Evolutionary conservation across 2,888 invertebrate genomes (phyloP).

Genomic region (Drosophila fungiperda): DNA sequence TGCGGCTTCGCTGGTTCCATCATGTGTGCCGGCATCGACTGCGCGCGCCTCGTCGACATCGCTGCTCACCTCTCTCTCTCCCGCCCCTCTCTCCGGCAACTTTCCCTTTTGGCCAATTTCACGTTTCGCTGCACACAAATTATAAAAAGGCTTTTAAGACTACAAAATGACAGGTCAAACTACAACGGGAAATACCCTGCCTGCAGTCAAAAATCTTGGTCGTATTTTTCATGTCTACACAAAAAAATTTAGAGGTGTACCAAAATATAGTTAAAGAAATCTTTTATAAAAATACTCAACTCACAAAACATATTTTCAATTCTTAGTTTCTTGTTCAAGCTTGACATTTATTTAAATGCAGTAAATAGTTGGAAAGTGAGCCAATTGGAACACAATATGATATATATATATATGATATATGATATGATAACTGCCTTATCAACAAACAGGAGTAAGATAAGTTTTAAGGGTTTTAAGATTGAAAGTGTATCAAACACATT

Average conservation of each 20-base stretch:
- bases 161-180: background rate
- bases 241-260: background rate
- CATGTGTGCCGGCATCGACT: constrained; percentile 83
- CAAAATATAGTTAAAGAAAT: background rate
- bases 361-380: accelerated
- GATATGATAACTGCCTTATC: background rate
- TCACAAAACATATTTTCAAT: background rate
- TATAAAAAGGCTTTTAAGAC: constrained; percentile 31
- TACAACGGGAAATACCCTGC: constrained; percentile 22
- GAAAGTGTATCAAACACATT: background rate
- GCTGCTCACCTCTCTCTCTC: constrained; percentile 25
- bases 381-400: background rate
- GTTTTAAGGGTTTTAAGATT: accelerated
- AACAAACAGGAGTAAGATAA: background rate
- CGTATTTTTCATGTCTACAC: background rate
- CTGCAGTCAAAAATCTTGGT: background rate
- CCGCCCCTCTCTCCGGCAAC: constrained; percentile 25
- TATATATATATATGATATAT: too few relatives aligned
- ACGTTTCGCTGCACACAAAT: constrained; percentile 56
- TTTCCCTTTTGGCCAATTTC: constrained; percentile 56
- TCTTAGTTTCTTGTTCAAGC: background rate
- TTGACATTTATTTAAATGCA: background rate
- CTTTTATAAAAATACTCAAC: background rate
- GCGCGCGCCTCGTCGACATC: constrained; percentile 83
- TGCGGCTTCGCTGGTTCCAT: constrained; percentile 78